Evolutionary conservation across 2,888 invertebrate genomes (phyloP).

Genomic region (Oeneis ivallda): DNA sequence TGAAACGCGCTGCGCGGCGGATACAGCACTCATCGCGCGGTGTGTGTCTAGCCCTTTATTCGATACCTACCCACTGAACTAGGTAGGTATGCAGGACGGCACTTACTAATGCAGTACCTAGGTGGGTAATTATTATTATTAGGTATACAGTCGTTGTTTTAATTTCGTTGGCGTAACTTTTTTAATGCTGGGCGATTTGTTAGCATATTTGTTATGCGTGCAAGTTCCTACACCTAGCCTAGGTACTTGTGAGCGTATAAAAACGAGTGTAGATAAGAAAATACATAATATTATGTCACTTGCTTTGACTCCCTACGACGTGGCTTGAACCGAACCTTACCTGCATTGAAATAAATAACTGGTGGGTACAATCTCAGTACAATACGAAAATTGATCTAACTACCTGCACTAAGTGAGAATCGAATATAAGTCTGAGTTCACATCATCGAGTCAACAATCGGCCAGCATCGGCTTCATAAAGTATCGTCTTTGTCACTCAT

Average conservation of each 20-base stretch:
- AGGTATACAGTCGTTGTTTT: conserved; percentile 41
- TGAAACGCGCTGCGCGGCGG: neutral
- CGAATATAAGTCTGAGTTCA: no score
- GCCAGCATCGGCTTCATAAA: no score
- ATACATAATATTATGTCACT: no score
- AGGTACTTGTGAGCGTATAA: neutral
- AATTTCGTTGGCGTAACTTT: conserved; percentile 38
- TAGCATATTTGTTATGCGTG: neutral
- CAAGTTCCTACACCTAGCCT: neutral
- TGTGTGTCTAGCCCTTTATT: neutral
- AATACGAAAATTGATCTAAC: no score
- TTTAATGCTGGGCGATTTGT: neutral
- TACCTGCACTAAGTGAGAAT: no score
- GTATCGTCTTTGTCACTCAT: no score
- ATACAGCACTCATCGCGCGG: neutral
- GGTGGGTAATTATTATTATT: conserved; percentile 39
- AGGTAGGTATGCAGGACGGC: conserved; percentile 54
- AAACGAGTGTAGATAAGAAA: neutral
- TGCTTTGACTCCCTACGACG: no score
- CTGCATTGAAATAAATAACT: no score
- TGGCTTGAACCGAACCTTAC: no score
- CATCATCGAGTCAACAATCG: no score
- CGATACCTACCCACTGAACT: neutral
- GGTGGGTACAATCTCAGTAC: no score
- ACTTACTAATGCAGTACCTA: conserved; percentile 43